Evolutionary conservation across 2,113 vertebrate species (phyloP).

Genomic region (Nyctereutes procyonoides): DNA sequence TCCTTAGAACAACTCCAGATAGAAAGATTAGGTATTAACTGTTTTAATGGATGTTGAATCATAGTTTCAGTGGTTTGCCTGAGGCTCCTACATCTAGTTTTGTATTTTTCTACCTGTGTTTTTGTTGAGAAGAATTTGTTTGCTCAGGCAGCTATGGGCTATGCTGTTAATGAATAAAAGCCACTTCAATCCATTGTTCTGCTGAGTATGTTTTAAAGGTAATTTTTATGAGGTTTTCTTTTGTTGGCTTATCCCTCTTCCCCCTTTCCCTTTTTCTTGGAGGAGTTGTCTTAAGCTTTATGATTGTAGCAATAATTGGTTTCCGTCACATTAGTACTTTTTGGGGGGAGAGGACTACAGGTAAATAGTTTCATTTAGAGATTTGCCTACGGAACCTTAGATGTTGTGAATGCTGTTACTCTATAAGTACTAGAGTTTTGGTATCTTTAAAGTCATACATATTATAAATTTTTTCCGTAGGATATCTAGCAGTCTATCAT

Average conservation of each 20-base stretch:
- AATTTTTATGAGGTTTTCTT: constrained; percentile 19
- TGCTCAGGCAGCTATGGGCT: background rate
- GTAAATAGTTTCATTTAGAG: constrained; percentile 53
- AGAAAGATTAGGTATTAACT: constrained; percentile 25
- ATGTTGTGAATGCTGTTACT: constrained; percentile 21
- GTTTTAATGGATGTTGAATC: constrained; percentile 9
- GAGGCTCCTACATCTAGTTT: constrained; percentile 12
- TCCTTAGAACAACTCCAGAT: constrained; percentile 26
- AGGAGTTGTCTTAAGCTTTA: constrained; percentile 2
- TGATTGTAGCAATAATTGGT: background rate
- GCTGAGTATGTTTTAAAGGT: constrained; percentile 52
- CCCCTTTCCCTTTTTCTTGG: background rate
- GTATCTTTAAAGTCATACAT: constrained; percentile 40
- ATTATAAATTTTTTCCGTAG: background rate
- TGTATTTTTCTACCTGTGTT: background rate
- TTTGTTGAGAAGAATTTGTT: background rate
- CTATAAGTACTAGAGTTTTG: background rate
- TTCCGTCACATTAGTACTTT: constrained; percentile 40
- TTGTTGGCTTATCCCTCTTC: background rate
- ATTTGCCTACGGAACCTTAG: constrained; percentile 45
- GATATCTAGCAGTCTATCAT: background rate
- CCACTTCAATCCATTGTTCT: constrained; percentile 20
- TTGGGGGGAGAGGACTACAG: background rate
- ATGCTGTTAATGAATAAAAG: constrained; percentile 47
- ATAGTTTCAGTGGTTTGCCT: constrained; percentile 12